Evolutionary conservation across 1,140 invertebrate species (phyloP).

Genomic region (Caenorhabditis inopinata): DNA sequence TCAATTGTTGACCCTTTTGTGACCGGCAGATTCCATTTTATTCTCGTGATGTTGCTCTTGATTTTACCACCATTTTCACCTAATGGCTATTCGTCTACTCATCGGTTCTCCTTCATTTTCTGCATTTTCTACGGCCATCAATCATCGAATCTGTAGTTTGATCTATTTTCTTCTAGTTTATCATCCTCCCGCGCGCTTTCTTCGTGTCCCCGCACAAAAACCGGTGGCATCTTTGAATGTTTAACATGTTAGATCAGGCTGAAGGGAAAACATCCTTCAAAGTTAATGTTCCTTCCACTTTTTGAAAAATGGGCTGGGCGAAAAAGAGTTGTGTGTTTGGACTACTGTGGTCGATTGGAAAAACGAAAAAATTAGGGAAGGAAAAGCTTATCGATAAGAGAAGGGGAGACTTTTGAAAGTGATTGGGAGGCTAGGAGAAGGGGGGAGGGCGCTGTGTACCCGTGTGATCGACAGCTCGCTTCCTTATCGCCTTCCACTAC

Average conservation of each 20-base stretch:
- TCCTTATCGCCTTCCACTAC: not conserved
- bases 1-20: no score
- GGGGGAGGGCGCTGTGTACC: conserved; percentile 16
- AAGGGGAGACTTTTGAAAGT: conserved; percentile 29
- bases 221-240: no score
- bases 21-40: not conserved
- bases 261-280: no score
- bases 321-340: conserved; percentile 19
- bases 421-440: no score
- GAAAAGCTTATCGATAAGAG: conserved; percentile 18
- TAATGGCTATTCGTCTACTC: not conserved
- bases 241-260: no score
- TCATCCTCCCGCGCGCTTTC: not conserved
- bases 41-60: not conserved
- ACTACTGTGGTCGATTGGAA: not conserved
- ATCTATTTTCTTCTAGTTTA: conserved; percentile 20
- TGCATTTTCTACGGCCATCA: not conserved
- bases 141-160: not conserved
- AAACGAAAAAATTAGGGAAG: not conserved
- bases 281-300: no score
- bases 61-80: conserved; percentile 1
- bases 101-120: not conserved
- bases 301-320: no score
- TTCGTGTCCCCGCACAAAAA: no score
- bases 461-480: conserved; percentile 25